phyloP scores from a whole-genome alignment of 2,797 vertebrate genomes.

The Poecile montanus region DNA sequence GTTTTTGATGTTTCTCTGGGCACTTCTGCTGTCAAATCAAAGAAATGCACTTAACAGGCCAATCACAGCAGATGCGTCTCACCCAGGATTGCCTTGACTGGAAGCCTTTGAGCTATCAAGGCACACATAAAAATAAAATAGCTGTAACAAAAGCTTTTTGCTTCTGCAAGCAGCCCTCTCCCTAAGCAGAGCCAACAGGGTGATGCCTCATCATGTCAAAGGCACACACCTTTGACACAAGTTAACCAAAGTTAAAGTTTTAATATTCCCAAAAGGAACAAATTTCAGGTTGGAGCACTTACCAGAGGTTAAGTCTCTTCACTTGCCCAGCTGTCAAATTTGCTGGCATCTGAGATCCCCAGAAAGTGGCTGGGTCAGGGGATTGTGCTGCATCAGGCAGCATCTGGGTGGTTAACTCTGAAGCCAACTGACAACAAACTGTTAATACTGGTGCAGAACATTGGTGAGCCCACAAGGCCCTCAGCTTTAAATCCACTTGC shows the following conservation, averaged over 20 bases:
- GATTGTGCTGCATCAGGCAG: neutral
- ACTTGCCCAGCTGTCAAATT: neutral
- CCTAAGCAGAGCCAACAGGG: neutral
- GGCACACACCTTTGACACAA: neutral
- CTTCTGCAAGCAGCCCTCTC: neutral
- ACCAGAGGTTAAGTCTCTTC: neutral
- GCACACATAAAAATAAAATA: neutral
- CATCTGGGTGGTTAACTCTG: neutral
- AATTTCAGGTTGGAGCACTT: neutral
- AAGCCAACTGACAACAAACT: neutral
- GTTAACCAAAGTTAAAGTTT: neutral
- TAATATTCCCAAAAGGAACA: neutral
- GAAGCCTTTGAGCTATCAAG: neutral
- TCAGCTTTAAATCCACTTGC: neutral
- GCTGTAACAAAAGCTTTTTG: neutral
- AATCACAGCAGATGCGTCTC: neutral
- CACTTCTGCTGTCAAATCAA: slow-evolving; percentile 8
- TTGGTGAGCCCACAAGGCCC: neutral
- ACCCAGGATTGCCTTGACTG: neutral
- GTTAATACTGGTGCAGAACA: neutral
- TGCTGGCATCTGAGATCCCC: neutral
- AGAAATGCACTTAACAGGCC: neutral
- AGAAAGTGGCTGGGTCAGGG: neutral
- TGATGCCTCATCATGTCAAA: neutral
- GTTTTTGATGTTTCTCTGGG: neutral